Conservation (phyloP, 2,888 invertebrate genomes). For the Mesorhabditis sp. region DNA sequence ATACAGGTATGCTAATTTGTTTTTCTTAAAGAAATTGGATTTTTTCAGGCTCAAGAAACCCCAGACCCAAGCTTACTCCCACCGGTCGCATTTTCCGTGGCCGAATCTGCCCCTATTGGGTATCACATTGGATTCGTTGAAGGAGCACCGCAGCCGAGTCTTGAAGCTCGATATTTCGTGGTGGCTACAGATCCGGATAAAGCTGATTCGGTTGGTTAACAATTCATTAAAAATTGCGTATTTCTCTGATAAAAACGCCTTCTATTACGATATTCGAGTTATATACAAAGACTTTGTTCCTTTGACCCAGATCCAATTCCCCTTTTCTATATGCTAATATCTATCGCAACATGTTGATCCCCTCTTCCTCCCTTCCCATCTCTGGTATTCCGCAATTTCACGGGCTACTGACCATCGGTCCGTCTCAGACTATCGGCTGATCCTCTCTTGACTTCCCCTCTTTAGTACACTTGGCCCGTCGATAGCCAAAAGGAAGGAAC, state of each 20-base stretch:
- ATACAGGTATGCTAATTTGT: too few species aligned
- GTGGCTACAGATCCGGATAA: slow-evolving; percentile 48
- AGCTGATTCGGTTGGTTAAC: slow-evolving; percentile 34
- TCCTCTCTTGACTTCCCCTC: too few species aligned
- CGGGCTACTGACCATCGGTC: too few species aligned
- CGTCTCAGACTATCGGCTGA: too few species aligned
- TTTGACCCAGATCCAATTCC: not conserved
- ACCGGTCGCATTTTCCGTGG: slow-evolving; percentile 20
- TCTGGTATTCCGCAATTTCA: too few species aligned
- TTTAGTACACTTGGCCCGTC: too few species aligned
- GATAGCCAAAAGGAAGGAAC: too few species aligned
- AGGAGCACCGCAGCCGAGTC: slow-evolving; percentile 21
- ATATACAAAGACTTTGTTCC: not conserved
- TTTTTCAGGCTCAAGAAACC: not conserved
- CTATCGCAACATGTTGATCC: too few species aligned
- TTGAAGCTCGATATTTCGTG: slow-evolving; percentile 39
- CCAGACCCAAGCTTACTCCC: not conserved
- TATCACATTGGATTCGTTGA: slow-evolving; percentile 38
- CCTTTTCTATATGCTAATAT: not conserved
- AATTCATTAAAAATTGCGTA: not conserved
- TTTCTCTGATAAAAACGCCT: not conserved
- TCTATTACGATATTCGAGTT: not conserved
- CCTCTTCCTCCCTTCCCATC: too few species aligned
- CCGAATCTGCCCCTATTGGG: slow-evolving; percentile 42
- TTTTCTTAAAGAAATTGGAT: too few species aligned